Evolutionary conservation across 2,888 invertebrate genomes (phyloP).

Genomic region (Ceriagrion tenellum): DNA sequence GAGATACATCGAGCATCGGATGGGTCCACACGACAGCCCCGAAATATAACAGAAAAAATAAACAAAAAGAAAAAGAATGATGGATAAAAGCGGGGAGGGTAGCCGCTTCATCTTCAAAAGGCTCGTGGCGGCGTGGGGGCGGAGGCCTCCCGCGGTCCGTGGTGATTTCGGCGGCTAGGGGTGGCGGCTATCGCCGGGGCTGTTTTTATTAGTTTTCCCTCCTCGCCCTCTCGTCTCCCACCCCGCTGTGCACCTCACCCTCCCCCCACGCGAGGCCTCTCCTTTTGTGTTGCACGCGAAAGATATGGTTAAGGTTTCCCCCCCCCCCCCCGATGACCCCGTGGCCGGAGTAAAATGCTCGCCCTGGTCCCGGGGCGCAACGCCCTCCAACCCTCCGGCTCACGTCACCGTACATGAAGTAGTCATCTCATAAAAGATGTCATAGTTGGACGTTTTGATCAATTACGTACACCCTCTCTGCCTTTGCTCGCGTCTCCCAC

Average conservation of each 20-base stretch:
- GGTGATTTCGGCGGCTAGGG: not conserved
- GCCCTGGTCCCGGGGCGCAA: not conserved
- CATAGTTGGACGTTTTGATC: constrained; percentile 62
- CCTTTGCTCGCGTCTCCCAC: not conserved
- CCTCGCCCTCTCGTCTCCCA: not conserved
- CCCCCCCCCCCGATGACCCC: not conserved
- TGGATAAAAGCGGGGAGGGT: too few relatives aligned
- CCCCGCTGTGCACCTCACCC: not conserved
- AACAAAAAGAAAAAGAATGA: not conserved
- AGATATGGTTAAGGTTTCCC: constrained; percentile 43
- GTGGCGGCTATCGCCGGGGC: not conserved
- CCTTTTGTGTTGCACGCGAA: not conserved
- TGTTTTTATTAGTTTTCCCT: constrained; percentile 61
- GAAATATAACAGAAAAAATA: not conserved
- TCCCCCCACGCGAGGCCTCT: not conserved
- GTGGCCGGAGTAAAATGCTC: constrained; percentile 34
- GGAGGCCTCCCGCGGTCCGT: constrained; percentile 29
- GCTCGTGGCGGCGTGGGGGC: not conserved
- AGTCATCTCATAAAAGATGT: constrained; percentile 67
- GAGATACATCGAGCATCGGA: not conserved
- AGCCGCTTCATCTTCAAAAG: not conserved
- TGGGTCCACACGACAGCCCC: constrained; percentile 13
- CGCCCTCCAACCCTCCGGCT: not conserved
- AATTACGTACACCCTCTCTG: not conserved
- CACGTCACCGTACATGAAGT: constrained; percentile 62